Conservation (phyloP, 2,113 vertebrate species). For the Spermophilus dauricus region DNA sequence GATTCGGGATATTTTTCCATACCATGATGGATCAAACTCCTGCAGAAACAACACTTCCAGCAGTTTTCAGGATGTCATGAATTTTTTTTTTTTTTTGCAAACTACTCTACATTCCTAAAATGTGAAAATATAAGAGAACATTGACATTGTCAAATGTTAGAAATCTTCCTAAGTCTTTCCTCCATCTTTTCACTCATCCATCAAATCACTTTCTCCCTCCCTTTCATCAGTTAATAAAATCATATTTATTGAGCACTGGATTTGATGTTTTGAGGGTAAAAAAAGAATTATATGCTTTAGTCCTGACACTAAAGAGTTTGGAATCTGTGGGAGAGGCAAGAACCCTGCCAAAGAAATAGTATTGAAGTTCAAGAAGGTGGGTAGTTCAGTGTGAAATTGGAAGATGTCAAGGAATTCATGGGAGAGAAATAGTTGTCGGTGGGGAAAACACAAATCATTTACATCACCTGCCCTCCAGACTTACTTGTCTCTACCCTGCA, state of each 20-base stretch:
- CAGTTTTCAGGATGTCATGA: background rate
- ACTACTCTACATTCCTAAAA: background rate
- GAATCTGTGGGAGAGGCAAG: conserved; percentile 36
- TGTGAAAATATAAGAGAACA: background rate
- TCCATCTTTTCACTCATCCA: background rate
- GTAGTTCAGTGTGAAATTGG: background rate
- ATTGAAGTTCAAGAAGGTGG: background rate
- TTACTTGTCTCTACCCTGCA: background rate
- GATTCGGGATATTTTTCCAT: background rate
- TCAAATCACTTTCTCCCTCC: conserved; percentile 4
- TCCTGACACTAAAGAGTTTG: background rate
- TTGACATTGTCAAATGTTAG: background rate
- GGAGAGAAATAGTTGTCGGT: conserved; percentile 31
- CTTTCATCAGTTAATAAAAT: background rate
- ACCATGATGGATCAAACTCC: background rate
- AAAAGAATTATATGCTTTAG: background rate
- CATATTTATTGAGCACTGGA: background rate
- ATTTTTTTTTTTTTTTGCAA: background rate
- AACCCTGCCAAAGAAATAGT: background rate
- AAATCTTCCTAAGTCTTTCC: background rate
- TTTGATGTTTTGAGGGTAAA: background rate
- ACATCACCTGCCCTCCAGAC: conserved; percentile 19
- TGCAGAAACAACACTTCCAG: background rate
- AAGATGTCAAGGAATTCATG: background rate
- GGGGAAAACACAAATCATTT: conserved; percentile 25